Conservation (phyloP, 2,113 vertebrate genomes). For the Arothron firmamentum region DNA sequence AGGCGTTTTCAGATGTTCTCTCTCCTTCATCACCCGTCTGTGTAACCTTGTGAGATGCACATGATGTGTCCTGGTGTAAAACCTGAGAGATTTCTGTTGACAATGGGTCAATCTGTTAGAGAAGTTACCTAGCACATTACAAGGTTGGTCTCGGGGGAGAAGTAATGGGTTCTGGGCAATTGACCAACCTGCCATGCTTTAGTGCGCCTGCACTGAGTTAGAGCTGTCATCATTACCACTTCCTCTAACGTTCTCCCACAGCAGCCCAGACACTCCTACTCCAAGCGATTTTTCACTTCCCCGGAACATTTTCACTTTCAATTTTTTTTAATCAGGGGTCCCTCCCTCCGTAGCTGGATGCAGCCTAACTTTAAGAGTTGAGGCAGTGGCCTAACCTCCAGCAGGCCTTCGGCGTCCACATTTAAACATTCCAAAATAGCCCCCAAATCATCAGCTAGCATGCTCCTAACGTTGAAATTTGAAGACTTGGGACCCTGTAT, state of each 20-base stretch:
- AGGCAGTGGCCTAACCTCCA: slow-evolving; percentile 47
- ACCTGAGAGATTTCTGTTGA: slow-evolving; percentile 72
- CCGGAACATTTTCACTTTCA: slow-evolving; percentile 55
- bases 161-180: slow-evolving; percentile 79
- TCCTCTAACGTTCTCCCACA: slow-evolving; percentile 70
- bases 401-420: slow-evolving; percentile 28
- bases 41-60: slow-evolving; percentile 67
- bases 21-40: slow-evolving; percentile 26
- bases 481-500: slow-evolving; percentile 16
- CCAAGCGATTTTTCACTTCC: slow-evolving; percentile 63
- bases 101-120: slow-evolving; percentile 72
- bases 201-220: slow-evolving; percentile 77
- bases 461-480: slow-evolving; percentile 43
- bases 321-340: slow-evolving; percentile 25
- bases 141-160: slow-evolving; percentile 72
- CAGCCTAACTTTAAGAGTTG: slow-evolving; percentile 24
- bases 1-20: background rate
- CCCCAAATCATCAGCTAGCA: slow-evolving; percentile 7
- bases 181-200: slow-evolving; percentile 76
- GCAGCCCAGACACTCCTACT: slow-evolving; percentile 70
- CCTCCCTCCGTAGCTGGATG: slow-evolving; percentile 38
- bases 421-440: slow-evolving; percentile 40
- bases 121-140: slow-evolving; percentile 77
- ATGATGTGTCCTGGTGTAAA: slow-evolving; percentile 62
- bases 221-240: slow-evolving; percentile 81